Evolutionary conservation across 2,888 invertebrate species (phyloP).

Genomic region (Epinotia nisella): DNA sequence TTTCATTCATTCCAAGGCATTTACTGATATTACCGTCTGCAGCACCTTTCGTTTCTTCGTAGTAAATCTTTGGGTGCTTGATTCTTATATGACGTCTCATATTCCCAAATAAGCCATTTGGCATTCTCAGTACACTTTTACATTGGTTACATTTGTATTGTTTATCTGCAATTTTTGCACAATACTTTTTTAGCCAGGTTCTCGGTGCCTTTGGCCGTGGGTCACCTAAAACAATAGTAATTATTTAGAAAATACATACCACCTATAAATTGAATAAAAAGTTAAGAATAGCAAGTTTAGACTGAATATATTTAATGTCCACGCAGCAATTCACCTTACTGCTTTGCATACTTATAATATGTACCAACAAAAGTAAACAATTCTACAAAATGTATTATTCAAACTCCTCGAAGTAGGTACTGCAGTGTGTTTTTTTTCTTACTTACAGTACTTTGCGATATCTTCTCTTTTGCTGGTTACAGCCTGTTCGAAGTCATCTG

Average conservation of each 20-base stretch:
- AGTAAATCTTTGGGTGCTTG: constrained; percentile 15
- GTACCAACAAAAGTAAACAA: no score
- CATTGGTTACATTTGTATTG: constrained; percentile 26
- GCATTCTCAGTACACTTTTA: constrained; percentile 1
- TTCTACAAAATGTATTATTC: no score
- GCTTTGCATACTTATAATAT: no score
- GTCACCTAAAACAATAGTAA: constrained; percentile 10
- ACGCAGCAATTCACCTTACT: no score
- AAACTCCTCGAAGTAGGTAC: background rate
- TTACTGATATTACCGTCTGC: background rate
- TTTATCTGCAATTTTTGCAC: constrained; percentile 16
- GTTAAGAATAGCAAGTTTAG: no score
- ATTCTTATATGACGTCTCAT: constrained; percentile 26
- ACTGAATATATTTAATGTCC: no score
- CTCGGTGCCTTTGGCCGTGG: background rate
- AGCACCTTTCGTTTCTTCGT: background rate
- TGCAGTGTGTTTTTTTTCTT: background rate
- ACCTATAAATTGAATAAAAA: no score
- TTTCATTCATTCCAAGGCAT: background rate
- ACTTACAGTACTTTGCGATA: constrained; percentile 12
- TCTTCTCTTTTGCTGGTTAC: constrained; percentile 5
- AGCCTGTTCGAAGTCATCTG: background rate
- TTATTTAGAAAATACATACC: background rate
- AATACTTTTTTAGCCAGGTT: constrained; percentile 27
- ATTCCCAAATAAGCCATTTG: constrained; percentile 20